Evolutionary conservation across 2,113 vertebrate species (phyloP).

Genomic region (Lutjanus erythropterus): DNA sequence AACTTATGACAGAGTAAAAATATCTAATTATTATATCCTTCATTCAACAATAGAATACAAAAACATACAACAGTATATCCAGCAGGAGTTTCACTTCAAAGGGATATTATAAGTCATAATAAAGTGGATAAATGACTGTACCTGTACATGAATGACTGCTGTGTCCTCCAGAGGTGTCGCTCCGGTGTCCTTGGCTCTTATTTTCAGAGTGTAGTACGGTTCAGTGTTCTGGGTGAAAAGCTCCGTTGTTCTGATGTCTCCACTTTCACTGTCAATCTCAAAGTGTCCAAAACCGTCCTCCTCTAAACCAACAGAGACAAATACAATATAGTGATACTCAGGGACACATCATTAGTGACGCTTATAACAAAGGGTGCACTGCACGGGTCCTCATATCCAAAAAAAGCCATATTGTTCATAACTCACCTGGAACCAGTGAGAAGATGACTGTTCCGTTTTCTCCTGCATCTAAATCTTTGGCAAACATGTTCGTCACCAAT

Average conservation of each 20-base stretch:
- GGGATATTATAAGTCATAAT: not conserved
- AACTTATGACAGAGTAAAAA: no score
- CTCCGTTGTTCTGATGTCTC: conserved; percentile 87
- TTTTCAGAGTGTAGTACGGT: conserved; percentile 82
- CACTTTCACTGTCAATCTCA: conserved; percentile 88
- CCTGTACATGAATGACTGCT: conserved; percentile 88
- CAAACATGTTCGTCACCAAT: conserved; percentile 89
- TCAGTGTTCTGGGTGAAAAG: conserved; percentile 77
- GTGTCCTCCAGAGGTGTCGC: conserved; percentile 82
- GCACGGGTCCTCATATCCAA: no score
- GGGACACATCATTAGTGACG: no score
- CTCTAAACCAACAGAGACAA: conserved; percentile 54
- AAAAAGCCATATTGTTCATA: no score
- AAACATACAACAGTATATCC: not conserved
- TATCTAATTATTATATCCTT: no score
- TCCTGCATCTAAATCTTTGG: conserved; percentile 92
- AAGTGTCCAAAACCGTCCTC: conserved; percentile 83
- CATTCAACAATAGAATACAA: no score
- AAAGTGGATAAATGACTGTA: conserved; percentile 49
- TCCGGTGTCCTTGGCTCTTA: conserved; percentile 89
- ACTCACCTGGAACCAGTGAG: conserved; percentile 87
- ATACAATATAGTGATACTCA: not conserved
- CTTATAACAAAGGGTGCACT: not conserved
- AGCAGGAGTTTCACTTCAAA: not conserved
- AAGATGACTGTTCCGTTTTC: conserved; percentile 88